Base-by-base conservation (phyloP, 2,113 vertebrate genomes). In the Ophiodon elongatus region DNA sequence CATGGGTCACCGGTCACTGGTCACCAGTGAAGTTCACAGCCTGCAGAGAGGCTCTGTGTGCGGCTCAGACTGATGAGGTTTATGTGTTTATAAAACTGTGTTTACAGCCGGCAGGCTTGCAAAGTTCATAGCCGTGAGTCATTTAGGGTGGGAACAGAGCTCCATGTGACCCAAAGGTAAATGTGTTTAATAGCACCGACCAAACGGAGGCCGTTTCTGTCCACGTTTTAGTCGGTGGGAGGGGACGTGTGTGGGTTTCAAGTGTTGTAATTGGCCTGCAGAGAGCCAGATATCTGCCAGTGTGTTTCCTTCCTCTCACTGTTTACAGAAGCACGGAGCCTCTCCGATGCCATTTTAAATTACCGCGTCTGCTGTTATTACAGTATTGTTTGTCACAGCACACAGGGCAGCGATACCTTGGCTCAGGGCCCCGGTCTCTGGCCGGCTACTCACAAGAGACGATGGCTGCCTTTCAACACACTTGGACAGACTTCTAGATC, bases 321-420 rank as follows among this genome's bases (percentile, higher is more conserved):
- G 43, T 85, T 89, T 81, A 68, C 80, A 80, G 11, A 80, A 70
- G 83, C 79, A 65, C 86, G 14, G 17, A 37, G 45, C 80, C 60
- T 37, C 59, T 81, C 62, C 59, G 70, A 65, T 88, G 79, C 83
- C 77, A 62, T 82, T 82, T 87, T 70, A 79, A 89, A 87, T 82
- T 71, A 88, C 68, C 54, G 1, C 6, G 15, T 13, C 76, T 45
- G 13, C 63, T 87, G 75, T 83, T 79, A 72, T 89, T 83, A 86
- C 84, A 65, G 83, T 81, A 56, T 77, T 84, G 85, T 93, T 85
- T 92, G 85, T 85, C 84, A 86, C 79, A 17, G 64, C 25, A 35
- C 65, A 50, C 59, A 54, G 77, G 63, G 57, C 69, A 57, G 68
- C 19, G 37, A 73, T 45, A 67, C 71, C 33, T 86, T 89, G 88